Base-by-base conservation (phyloP, 2,797 vertebrate genomes). In the Sarcophilus harrisii region DNA sequence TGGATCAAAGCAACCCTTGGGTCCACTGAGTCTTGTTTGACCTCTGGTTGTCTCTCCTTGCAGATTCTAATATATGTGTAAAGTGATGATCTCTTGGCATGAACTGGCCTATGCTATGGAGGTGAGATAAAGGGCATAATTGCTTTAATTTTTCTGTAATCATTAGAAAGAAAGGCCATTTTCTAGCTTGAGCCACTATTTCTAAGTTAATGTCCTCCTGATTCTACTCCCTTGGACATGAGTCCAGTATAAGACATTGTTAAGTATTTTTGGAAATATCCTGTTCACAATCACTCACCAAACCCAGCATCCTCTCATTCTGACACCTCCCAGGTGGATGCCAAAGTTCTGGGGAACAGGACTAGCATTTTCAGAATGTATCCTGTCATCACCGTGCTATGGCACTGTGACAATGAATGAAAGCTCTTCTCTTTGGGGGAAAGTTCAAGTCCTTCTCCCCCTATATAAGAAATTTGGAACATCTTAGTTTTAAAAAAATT, bases 181-280 rank as follows among this genome's bases (percentile, higher is more conserved):
- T 87, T 87, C 73, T 87, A 87, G 73, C 73, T 87, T 45, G 38
- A 87, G 21, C 21, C 24, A 27, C 73, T 87, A 10, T 87, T 49
- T 27, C 60, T 57, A 87, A 66, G 29, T 58, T 91, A 90, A 38
- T 28, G 52, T 5, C 45, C 21, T 21, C 5, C 52, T 29, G 30
- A 49, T 28, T 89, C 59, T 92, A 57, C 59, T 91, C 21, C 92
- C 55, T 57, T 89, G 57, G 28, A 58, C 18, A 59, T 52, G 59
- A 94, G 91, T 81, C 94, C 93, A 55, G 0, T 73, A 30, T 14
- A 59, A 90, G 66, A 92, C 95, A 93, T 94, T 94, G 21, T 57
- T 45, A 81, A 92, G 27, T 66, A 29, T 45, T 55, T 58, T 87
- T 27, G 73, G 38, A 87, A 45, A 87, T 49, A 87, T 73, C 38